Base-by-base conservation (phyloP, 2,888 invertebrate genomes). In the Tolmerus cingulatus region DNA sequence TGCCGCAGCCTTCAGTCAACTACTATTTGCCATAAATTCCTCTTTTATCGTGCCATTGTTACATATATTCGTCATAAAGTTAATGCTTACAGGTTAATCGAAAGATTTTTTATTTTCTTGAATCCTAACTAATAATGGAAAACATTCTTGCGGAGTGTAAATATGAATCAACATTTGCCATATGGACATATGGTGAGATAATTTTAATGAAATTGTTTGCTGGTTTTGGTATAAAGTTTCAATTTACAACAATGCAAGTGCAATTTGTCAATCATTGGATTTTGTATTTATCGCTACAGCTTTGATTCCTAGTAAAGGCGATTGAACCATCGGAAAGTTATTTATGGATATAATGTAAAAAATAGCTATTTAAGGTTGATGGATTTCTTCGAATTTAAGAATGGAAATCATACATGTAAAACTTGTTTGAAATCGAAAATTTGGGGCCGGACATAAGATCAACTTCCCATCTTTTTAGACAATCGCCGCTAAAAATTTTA, bases 1-100 rank as follows among this genome's bases (percentile, higher is more conserved):
- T 88, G 8, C 87, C 88, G 4, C 88, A 85, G 81, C 40, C 79
- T 14, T 12, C 87, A n/a, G 55, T 88, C 1, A 88, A 88, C 76
- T 88, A 88, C 30, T 88, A 88, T 34, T 88, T 87, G 34, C 88
- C 88, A 27, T 88, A 57, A 88, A 19, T 79, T 34, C 5, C 12
- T 66, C 12, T 2, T 23, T 66, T 66, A 66, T 23, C 9, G 66
- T 66, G 66, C 66, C 19, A 27, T 66, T 66, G 66, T 66, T 66
- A 66, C 5, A 66, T 66, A 66, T 2, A 66, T 66, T 23, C 66
- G 12, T 23, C 23, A 66, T 66, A 66, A 23, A 66, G 23, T 23
- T 66, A 19, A 34, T 27, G 9, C 27, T 27, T 27, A 8, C 27
- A 27, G 12, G 12, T 66, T 66, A 19, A 66, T 23, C 12, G 4